Conservation (phyloP, 2,888 invertebrate genomes). For the Capitulum mitella region DNA sequence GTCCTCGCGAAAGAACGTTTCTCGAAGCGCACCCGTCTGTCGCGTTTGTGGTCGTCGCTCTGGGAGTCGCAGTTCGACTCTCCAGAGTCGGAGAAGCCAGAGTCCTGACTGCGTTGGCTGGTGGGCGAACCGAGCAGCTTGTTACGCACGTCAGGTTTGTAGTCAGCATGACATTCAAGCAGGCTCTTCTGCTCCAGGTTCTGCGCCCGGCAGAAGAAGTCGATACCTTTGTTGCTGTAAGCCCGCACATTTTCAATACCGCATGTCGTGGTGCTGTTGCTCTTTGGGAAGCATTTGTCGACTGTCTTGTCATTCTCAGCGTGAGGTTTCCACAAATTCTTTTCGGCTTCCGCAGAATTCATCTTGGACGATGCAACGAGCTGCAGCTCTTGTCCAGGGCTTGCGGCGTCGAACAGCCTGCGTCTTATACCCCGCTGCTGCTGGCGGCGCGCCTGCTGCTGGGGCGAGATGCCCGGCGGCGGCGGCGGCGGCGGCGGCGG, state of each 20-base stretch:
- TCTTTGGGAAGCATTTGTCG: not conserved
- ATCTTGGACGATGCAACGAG: not conserved
- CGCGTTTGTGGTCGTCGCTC: conserved; percentile 32
- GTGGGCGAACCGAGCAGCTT: conserved; percentile 30
- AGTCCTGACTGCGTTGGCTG: conserved; percentile 35
- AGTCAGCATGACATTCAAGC: not conserved
- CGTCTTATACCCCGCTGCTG: not conserved
- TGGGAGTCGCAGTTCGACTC: conserved; percentile 34
- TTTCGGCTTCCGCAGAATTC: not conserved
- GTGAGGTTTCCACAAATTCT: not conserved
- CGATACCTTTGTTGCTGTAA: conserved; percentile 5
- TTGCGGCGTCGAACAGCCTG: not conserved
- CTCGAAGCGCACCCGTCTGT: conserved; percentile 29
- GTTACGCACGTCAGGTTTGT: not conserved
- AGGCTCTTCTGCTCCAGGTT: conserved; percentile 14
- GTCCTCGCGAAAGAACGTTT: conserved; percentile 28
- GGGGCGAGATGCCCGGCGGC: no score
- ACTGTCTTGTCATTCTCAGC: not conserved
- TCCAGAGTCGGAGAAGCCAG: conserved; percentile 36
- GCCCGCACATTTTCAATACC: conserved; percentile 2
- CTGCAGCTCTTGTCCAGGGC: not conserved
- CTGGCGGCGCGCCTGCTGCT: not conserved
- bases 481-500: no score
- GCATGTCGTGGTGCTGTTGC: conserved; percentile 11
- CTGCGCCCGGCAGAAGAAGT: conserved; percentile 11